phyloP scores from a whole-genome alignment of 1,140 invertebrate genomes.

The Drosophila littoralis region DNA sequence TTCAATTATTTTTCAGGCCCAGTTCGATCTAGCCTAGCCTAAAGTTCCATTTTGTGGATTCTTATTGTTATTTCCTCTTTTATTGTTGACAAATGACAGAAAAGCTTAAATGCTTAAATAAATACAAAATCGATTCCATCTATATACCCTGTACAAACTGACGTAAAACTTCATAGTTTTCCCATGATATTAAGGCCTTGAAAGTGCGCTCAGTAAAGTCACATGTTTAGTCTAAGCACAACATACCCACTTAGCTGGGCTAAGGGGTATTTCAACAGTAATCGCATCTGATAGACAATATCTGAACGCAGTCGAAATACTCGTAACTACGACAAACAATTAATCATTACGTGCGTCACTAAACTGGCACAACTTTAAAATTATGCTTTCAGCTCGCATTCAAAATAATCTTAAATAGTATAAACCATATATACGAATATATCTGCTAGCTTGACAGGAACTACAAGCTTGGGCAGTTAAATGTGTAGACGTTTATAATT shows the following conservation, averaged over 20 bases:
- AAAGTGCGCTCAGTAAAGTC: background rate
- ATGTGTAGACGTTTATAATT: background rate
- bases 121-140: too few relatives aligned
- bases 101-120: background rate
- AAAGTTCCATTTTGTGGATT: conserved; percentile 15
- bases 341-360: conserved; percentile 19
- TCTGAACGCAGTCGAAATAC: background rate
- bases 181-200: too few relatives aligned
- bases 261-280: background rate
- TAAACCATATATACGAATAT: too few relatives aligned
- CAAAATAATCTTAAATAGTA: conserved; percentile 1
- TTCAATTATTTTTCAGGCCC: conserved; percentile 11
- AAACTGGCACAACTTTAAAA: conserved; percentile 13
- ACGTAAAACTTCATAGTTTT: too few relatives aligned
- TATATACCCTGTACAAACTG: too few relatives aligned
- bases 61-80: conserved; percentile 38
- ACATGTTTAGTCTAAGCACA: background rate
- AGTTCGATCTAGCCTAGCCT: conserved; percentile 10
- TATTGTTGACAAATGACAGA: conserved; percentile 41
- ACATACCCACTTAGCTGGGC: background rate
- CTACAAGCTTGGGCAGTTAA: too few relatives aligned
- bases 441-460: too few relatives aligned
- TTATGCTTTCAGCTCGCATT: conserved; percentile 8
- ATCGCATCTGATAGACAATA: conserved; percentile 6
- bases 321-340: background rate